Base-by-base conservation (phyloP, 2,797 vertebrate species). In the Argyrosomus regius region DNA sequence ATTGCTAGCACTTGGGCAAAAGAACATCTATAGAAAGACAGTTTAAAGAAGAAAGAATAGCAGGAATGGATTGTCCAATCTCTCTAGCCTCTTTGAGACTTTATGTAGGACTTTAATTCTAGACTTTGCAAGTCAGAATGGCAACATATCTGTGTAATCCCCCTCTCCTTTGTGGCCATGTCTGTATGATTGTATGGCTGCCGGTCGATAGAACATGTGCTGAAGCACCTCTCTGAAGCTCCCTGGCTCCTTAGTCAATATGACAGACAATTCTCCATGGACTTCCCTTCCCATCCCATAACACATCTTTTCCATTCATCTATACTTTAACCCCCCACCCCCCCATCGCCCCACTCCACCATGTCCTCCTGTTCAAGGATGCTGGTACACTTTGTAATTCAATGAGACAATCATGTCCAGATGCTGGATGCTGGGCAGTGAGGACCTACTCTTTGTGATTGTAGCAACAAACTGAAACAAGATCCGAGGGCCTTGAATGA, bases 401-500 rank as follows among this genome's bases (percentile, higher is more conserved):
- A 92, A 92, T 87, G 87, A 91, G 87, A 91, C 88, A 91, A 93
- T 93, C 90, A 86, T 73, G 83, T 90, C 85, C 89, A 92, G 88
- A 91, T 93, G 87, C 87, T 84, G 80, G 71, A 84, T 75, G 80
- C 70, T 20, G 62, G 74, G 75, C 68, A 66, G 45, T 66, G 78
- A 82, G 72, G 73, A 59, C n/a, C 78, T 85, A 69, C 64, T 79
- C 78, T 84, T 87, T 86, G 72, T 84, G 86, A 89, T 83, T 74
- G 80, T 64, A 39, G 65, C 71, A 77, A 77, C 74, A 85, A 84
- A 84, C 75, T 43, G 56, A 91, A 88, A 88, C 57, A 75, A 80
- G 85, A 90, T 89, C 87, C 45, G 31, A 84, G 67, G 64, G 65
- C 72, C 61, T 86, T 68, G 43, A 83, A 86, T 24, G 35, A 74